These are phyloP conservation scores for Metaphire vulgaris DNA, from an alignment of 1,140 invertebrate genomes.

Conservation along the genomic window DNA sequence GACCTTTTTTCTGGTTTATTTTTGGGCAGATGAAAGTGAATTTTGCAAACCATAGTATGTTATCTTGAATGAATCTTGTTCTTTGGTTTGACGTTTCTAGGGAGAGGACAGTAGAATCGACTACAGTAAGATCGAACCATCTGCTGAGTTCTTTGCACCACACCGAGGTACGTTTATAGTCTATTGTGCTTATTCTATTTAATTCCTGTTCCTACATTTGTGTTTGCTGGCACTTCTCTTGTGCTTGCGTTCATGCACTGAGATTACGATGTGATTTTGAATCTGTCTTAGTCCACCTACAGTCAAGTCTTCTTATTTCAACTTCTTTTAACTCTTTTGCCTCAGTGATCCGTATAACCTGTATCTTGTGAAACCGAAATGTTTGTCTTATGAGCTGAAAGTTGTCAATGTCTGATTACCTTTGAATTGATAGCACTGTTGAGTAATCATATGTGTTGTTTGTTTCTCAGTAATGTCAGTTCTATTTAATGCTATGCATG, in stretches of 20 bases:
- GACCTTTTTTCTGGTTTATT: neutral
- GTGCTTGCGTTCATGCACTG: neutral
- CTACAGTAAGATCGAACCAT: conserved; percentile 59
- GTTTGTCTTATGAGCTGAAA: no score
- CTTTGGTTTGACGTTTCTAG: no score
- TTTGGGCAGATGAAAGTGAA: neutral
- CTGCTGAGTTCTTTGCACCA: conserved; percentile 71
- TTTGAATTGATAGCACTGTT: no score
- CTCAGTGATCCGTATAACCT: no score
- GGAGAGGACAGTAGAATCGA: conserved; percentile 31
- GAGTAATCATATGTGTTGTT: no score
- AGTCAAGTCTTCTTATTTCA: neutral
- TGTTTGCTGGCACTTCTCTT: no score
- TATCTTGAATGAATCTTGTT: no score
- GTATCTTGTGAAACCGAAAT: no score
- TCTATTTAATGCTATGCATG: no score
- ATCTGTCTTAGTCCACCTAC: neutral
- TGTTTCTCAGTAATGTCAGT: no score
- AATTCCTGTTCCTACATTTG: neutral
- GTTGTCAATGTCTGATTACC: no score
- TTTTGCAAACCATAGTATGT: no score
- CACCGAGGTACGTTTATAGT: conserved; percentile 59
- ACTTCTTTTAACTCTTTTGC: neutral
- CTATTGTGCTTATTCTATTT: neutral
- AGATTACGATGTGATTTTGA: neutral